A percentile compares a stretch with the other conserved stretches of the same genome.
Conservation (phyloP, 2,888 invertebrate species). For the Chymomyza procnemis region DNA sequence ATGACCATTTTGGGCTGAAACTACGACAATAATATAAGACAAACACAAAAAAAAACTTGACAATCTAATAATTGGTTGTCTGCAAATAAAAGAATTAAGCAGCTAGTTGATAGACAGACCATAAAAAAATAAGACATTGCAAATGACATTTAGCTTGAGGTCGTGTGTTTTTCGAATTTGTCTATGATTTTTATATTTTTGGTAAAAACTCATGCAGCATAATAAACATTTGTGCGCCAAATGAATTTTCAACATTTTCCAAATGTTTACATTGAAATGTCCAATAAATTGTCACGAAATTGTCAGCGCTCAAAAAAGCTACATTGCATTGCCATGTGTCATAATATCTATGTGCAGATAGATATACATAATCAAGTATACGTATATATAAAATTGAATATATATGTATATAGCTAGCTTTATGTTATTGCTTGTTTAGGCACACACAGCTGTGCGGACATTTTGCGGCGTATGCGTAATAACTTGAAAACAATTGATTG, state of each 20-base stretch:
- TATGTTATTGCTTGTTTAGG: conserved; percentile 10
- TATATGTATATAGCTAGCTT: background rate
- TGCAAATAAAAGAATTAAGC: conserved; percentile 52
- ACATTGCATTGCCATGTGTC: conserved; percentile 42
- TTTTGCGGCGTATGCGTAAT: conserved; percentile 26
- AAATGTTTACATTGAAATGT: conserved; percentile 60
- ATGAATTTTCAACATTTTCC: conserved; percentile 48
- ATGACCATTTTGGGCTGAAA: conserved; percentile 51
- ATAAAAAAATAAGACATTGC: background rate
- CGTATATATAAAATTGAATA: background rate
- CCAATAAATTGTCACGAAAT: conserved; percentile 69
- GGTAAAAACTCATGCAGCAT: background rate
- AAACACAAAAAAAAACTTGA: conserved; percentile 7
- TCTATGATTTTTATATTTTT: conserved; percentile 12
- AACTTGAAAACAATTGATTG: conserved; percentile 18
- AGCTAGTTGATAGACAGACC: conserved; percentile 17
- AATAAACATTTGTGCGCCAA: conserved; percentile 30
- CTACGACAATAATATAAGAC: conserved; percentile 22
- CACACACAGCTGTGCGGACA: conserved; percentile 19
- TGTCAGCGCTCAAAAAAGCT: conserved; percentile 26
- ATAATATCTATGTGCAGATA: conserved; percentile 9
- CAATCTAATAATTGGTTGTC: background rate
- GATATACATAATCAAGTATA: background rate
- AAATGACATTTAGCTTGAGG: conserved; percentile 3
- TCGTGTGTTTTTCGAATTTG: conserved; percentile 2